Conservation (phyloP, 2,113 vertebrate species). For the Peucedramus taeniatus region DNA sequence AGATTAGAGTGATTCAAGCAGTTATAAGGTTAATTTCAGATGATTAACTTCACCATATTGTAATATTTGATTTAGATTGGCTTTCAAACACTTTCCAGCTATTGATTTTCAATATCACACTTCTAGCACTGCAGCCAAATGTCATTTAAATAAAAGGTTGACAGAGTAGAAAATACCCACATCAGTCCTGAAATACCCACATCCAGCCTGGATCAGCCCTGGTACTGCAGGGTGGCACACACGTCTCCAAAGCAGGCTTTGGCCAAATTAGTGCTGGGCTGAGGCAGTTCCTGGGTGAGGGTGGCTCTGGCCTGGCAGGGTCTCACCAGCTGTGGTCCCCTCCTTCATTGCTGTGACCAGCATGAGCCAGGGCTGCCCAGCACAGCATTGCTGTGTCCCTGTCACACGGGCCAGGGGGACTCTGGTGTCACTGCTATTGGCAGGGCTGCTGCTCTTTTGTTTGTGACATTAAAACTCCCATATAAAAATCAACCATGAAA, state of each 20-base stretch:
- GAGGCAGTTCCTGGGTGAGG: accelerated
- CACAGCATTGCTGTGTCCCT: accelerated
- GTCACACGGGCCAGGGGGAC: accelerated
- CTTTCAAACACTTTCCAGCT: slow-evolving; percentile 72
- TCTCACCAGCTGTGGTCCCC: not conserved
- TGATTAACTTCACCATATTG: slow-evolving; percentile 78
- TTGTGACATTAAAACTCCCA: not conserved
- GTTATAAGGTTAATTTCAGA: slow-evolving; percentile 81
- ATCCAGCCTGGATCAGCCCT: not conserved
- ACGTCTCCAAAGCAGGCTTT: accelerated
- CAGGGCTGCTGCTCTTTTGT: not conserved
- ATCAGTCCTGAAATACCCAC: not conserved
- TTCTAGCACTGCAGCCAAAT: slow-evolving; percentile 65
- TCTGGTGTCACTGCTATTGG: accelerated
- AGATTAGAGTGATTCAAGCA: slow-evolving; percentile 68
- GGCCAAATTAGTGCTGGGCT: not conserved
- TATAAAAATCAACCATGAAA: not conserved
- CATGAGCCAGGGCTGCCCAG: not conserved
- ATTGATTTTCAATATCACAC: slow-evolving; percentile 78
- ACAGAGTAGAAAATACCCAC: slow-evolving; percentile 28
- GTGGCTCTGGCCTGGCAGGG: not conserved
- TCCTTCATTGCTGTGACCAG: not conserved
- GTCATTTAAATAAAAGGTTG: slow-evolving; percentile 56
- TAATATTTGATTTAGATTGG: slow-evolving; percentile 78
- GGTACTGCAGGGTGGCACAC: not conserved